Evolutionary conservation across 1,140 invertebrate genomes (phyloP).

Genomic region (Pachypeltis micranthus): DNA sequence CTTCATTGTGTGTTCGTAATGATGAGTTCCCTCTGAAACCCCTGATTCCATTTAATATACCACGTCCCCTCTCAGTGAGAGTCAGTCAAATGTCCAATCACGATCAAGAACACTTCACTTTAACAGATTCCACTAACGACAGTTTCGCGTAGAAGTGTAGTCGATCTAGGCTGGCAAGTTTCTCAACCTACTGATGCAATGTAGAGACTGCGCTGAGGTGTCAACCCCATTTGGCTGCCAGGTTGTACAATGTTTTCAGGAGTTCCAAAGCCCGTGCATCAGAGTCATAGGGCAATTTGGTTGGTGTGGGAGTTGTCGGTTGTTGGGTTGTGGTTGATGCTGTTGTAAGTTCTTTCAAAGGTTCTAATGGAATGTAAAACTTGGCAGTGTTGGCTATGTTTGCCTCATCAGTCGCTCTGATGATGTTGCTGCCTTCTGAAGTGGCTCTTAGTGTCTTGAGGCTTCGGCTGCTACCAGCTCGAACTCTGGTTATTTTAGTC

Average conservation of each 20-base stretch:
- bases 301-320: constrained; percentile 11
- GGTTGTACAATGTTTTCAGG: constrained; percentile 64
- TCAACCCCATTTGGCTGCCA: constrained; percentile 63
- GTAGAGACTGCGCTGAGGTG: neutral
- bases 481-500: neutral
- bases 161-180: constrained; percentile 16
- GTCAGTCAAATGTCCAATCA: no score
- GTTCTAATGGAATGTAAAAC: constrained; percentile 26
- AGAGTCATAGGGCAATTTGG: constrained; percentile 34
- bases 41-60: no score
- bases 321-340: constrained; percentile 28
- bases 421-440: constrained; percentile 19
- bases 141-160: constrained; percentile 10
- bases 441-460: constrained; percentile 24
- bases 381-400: constrained; percentile 19
- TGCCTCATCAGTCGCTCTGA: constrained; percentile 23
- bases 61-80: no score
- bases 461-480: constrained; percentile 19
- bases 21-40: no score
- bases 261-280: constrained; percentile 66
- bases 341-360: constrained; percentile 26
- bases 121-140: no score
- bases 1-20: no score
- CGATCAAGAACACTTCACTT: constrained; percentile 20
- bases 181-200: neutral